These are phyloP conservation scores for Lasioglossum zephyrum DNA, from an alignment of 2,888 invertebrate species.

Conservation along the genomic window DNA sequence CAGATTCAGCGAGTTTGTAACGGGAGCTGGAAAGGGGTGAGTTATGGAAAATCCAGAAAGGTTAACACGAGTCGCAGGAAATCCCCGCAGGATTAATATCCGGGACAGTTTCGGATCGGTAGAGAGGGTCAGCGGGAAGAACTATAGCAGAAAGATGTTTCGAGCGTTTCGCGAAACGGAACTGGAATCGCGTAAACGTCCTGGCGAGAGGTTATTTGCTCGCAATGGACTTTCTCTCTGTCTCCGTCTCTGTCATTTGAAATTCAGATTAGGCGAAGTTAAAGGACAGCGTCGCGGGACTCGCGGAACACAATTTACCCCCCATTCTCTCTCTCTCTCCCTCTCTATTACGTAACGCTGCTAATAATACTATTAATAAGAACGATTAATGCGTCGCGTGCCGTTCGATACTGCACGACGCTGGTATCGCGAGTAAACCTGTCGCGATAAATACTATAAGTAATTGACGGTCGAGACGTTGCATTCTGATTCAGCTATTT, in stretches of 20 bases:
- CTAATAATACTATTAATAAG: slow-evolving; percentile 18
- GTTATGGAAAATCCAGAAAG: slow-evolving; percentile 11
- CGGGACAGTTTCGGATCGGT: background rate
- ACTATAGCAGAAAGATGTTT: background rate
- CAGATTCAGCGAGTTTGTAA: slow-evolving; percentile 1
- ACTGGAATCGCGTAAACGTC: slow-evolving; percentile 9
- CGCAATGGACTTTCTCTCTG: background rate
- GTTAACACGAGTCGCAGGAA: background rate
- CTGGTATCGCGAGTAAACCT: background rate
- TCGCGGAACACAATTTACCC: slow-evolving; percentile 21
- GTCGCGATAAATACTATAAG: background rate
- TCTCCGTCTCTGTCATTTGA: slow-evolving; percentile 11
- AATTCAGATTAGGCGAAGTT: slow-evolving; percentile 47
- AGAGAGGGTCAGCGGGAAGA: background rate
- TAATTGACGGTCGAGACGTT: background rate
- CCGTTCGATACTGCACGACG: background rate
- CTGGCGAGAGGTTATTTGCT: slow-evolving; percentile 12
- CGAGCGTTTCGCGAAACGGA: background rate
- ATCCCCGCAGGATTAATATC: slow-evolving; percentile 2
- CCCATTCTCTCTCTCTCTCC: too few relatives aligned
- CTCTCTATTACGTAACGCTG: slow-evolving; percentile 33
- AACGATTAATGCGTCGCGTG: slow-evolving; percentile 1
- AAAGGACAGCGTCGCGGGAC: slow-evolving; percentile 17
- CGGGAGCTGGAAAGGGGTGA: background rate
- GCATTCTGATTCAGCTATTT: background rate